Evolutionary conservation across 1,140 invertebrate genomes (phyloP), one percentile per base, ranked within the genome.

Genomic region (Drosophila ironensis): DNA sequence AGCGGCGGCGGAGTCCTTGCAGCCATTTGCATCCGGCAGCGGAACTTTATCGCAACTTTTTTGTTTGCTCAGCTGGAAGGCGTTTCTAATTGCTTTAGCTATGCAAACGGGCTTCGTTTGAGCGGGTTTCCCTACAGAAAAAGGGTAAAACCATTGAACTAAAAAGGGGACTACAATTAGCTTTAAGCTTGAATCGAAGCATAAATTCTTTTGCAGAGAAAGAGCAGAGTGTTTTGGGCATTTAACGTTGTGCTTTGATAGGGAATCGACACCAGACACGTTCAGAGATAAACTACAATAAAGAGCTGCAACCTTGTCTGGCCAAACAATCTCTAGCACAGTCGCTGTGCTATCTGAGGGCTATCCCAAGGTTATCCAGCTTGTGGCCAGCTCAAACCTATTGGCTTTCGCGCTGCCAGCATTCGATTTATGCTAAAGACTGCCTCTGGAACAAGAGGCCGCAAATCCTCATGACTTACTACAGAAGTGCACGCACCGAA

Each of bases 51-150:
- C 52, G 44, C 28, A 81, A 72, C 59, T 82, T 76, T n/a, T 67
- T 33, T 41, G 37, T 64, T 76, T 84, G 70, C 54, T 66, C 54
- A 72, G 64, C 41, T 66, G 56, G 60, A 59, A 57, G 57, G 51
- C 27, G 30, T 41, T 44, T 73, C 68, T 81, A 81, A 81, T 81
- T 81, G 78, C 77, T 72, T 82, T 56, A 68, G 38, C 54, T 17
- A 48, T 38, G 25, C 25, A 27, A 56, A 53, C 46, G 47, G 54
- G 44, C 41, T 50, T 51, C 2, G 14, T 12, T 6, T 5, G 22
- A 33, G 30, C 6, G 44, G 25, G 14, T 28, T 25, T 25, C 24
- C 19, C 27, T 33, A 11, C 17, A 7, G n/a, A n/a, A n/a, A 9
- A n/a, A 3, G 35, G 16, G 24, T 20, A 20, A 17, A 37, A 17